Evolutionary conservation across 2,113 vertebrate species (phyloP).

Genomic region (Panthera leo): DNA sequence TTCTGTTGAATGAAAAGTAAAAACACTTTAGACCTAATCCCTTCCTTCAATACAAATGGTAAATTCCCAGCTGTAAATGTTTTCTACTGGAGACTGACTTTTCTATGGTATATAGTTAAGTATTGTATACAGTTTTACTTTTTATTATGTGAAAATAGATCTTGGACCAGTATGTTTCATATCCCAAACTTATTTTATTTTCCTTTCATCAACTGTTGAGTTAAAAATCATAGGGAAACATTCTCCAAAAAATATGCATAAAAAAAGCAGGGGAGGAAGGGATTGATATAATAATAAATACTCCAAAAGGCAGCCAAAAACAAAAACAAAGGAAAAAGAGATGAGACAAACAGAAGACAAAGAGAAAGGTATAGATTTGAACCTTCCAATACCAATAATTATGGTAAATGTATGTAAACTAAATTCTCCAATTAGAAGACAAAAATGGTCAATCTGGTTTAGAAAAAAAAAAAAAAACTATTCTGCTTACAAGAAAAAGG

Average conservation of each 20-base stretch:
- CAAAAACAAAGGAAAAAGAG: neutral
- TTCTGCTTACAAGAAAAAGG: neutral
- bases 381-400: neutral
- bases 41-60: neutral
- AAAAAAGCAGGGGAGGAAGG: neutral
- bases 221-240: neutral
- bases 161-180: neutral
- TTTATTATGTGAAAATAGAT: neutral
- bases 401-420: neutral
- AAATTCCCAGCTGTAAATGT: neutral
- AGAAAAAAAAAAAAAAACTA: neutral
- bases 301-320: neutral
- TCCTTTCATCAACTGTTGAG: neutral
- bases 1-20: conserved; percentile 31
- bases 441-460: neutral
- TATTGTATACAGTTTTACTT: neutral
- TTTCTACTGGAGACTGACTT: neutral
- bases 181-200: conserved; percentile 6
- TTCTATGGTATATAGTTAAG: neutral
- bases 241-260: neutral
- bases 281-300: neutral
- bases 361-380: neutral
- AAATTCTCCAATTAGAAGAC: neutral
- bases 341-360: neutral
- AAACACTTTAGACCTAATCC: conserved; percentile 14